These are phyloP conservation scores for Hemitrygon akajei DNA, from an alignment of 2,797 vertebrate genomes.

Conservation along the genomic window DNA sequence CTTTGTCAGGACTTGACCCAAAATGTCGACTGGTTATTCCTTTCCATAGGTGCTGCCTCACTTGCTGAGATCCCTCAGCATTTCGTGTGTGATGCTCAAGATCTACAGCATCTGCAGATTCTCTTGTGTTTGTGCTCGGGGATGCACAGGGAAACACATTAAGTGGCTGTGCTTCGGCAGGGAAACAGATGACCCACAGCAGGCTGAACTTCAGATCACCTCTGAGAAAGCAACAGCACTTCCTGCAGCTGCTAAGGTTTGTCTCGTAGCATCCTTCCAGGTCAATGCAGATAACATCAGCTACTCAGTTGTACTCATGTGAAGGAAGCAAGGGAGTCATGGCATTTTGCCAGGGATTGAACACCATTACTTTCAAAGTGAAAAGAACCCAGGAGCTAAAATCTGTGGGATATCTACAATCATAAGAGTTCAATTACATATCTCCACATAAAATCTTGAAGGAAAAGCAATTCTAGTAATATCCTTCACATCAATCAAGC, in stretches of 20 bases:
- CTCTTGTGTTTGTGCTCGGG: too few relatives aligned
- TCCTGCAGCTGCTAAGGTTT: constrained; percentile 1
- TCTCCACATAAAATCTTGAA: background rate
- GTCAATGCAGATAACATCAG: background rate
- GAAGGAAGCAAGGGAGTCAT: background rate
- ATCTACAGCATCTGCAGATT: too few relatives aligned
- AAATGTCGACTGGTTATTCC: too few relatives aligned
- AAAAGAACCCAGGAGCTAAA: background rate
- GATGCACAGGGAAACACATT: background rate
- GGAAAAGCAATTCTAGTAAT: background rate
- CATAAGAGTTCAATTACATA: background rate
- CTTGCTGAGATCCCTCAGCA: too few relatives aligned
- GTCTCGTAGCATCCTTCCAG: background rate
- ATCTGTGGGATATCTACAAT: background rate
- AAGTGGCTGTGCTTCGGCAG: background rate
- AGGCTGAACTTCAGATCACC: background rate
- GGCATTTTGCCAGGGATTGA: background rate
- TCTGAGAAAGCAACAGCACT: background rate
- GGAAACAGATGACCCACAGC: background rate
- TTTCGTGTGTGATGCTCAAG: too few relatives aligned
- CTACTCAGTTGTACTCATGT: background rate
- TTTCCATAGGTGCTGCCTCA: too few relatives aligned
- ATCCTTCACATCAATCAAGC: too few relatives aligned
- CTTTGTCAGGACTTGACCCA: too few relatives aligned
- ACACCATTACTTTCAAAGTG: background rate